Conservation (phyloP, 2,888 invertebrate genomes). For the Tetheella fluctuosa region DNA sequence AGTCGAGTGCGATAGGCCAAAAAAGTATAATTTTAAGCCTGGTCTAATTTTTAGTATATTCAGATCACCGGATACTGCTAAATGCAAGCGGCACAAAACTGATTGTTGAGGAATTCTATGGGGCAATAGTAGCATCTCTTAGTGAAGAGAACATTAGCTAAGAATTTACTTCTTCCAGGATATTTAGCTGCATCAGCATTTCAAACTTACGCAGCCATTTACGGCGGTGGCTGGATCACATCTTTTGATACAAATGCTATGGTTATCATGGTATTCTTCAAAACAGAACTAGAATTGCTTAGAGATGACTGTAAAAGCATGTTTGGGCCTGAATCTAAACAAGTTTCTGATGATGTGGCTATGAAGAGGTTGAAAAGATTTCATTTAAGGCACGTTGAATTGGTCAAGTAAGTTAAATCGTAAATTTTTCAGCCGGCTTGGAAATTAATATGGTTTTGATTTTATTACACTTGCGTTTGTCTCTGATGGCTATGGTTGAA, state of each 20-base stretch:
- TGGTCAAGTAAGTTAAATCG: slow-evolving; percentile 64
- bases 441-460: no score
- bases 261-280: slow-evolving; percentile 75
- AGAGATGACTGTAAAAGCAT: slow-evolving; percentile 58
- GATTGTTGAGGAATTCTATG: no score
- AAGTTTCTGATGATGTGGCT: slow-evolving; percentile 34
- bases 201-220: slow-evolving; percentile 68
- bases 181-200: slow-evolving; percentile 57
- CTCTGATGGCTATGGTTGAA: no score
- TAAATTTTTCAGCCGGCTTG: no score
- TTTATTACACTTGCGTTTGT: no score
- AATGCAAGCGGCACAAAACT: no score
- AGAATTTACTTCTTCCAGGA: slow-evolving; percentile 33
- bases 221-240: slow-evolving; percentile 74
- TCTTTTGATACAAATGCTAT: slow-evolving; percentile 72
- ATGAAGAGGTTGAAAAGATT: slow-evolving; percentile 55
- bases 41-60: no score
- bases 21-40: no score
- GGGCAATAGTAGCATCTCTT: no score
- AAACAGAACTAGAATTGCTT: slow-evolving; percentile 62
- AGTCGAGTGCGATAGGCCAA: no score
- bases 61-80: no score
- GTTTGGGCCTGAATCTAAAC: slow-evolving; percentile 47
- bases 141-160: no score
- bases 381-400: slow-evolving; percentile 59